Conservation (phyloP, 1,140 invertebrate species). For the Limonius californicus region DNA sequence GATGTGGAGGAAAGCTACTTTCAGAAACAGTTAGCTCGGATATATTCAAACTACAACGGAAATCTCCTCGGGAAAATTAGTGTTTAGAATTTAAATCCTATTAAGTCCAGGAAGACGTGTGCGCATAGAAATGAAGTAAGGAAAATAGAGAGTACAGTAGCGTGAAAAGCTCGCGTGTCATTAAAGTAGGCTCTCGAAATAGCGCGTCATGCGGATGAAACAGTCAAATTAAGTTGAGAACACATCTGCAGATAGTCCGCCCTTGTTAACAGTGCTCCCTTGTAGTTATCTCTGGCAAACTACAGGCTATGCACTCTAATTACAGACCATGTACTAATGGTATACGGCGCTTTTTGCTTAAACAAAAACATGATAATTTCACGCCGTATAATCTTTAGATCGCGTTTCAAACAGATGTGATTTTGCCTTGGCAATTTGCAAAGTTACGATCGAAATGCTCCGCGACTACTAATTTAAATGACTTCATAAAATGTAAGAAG, state of each 20-base stretch:
- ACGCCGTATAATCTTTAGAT: constrained; percentile 28
- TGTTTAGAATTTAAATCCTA: constrained; percentile 2
- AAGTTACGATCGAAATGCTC: background rate
- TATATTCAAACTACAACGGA: background rate
- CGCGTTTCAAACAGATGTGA: constrained; percentile 31
- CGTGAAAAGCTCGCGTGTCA: background rate
- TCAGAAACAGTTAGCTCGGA: background rate
- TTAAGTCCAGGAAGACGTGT: background rate
- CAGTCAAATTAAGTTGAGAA: constrained; percentile 28
- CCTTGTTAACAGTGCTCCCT: constrained; percentile 26
- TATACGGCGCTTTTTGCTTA: constrained; percentile 23
- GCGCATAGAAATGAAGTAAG: constrained; percentile 1
- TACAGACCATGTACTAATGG: constrained; percentile 28
- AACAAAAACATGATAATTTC: constrained; percentile 27
- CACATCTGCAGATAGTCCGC: constrained; percentile 25
- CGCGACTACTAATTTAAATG: too few species aligned
- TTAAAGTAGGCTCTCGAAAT: constrained; percentile 23
- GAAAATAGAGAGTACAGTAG: background rate
- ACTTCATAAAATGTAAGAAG: too few species aligned
- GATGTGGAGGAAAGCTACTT: background rate
- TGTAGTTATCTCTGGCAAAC: constrained; percentile 27
- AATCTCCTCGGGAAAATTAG: background rate
- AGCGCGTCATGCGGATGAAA: constrained; percentile 23
- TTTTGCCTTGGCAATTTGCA: constrained; percentile 11
- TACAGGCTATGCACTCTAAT: constrained; percentile 27